Evolutionary conservation across 2,888 invertebrate genomes (phyloP), one percentile per base, ranked within the genome.

Genomic region (Coremacera marginata): DNA sequence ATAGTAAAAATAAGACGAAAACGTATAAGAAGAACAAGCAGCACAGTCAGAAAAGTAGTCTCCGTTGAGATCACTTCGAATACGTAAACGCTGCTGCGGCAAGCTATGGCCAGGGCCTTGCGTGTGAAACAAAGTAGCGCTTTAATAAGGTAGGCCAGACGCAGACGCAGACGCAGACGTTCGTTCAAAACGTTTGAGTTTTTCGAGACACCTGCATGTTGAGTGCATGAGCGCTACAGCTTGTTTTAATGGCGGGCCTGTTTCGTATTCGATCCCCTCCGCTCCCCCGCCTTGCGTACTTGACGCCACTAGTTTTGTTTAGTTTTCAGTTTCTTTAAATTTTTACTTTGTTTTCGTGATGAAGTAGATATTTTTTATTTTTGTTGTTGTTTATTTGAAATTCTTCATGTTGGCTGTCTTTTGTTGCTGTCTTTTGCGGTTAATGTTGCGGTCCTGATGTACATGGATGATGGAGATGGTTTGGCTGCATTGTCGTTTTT

Each of bases 251-350:
- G 70, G 19, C 72, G n/a, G 65, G 19, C 55, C n/a, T 22, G 49
- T 19, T n/a, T 25, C 37, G 75, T 19, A 25, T 9, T 44, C 55
- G 19, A 19, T n/a, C 22, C 27, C 62, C 52, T 34, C 16, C 65
- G n/a, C 52, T n/a, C 31, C 8, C 22, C n/a, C 22, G 57, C 19
- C 22, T 37, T 44, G 19, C n/a, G 11, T 60, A 27, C 62, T 60
- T 14, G 25, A 5, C 37, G 44, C 1, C 22, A 4, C 16, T 37
- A 14, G 31, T 49, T 76, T 63, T 70, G 63, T 57, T 70, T 57
- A 52, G 67, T 71, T 76, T 76, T 71, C 67, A 76, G 76, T 76
- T 76, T 76, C 76, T 76, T 71, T 65, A 22, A 52, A 68, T 73
- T 51, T 70, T 75, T 31, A 67, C 25, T 37, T 14, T 60, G 14